Evolutionary conservation across 2,113 vertebrate genomes (phyloP), one percentile per base, ranked within the genome.

Genomic region (Cyanoliseus patagonus): DNA sequence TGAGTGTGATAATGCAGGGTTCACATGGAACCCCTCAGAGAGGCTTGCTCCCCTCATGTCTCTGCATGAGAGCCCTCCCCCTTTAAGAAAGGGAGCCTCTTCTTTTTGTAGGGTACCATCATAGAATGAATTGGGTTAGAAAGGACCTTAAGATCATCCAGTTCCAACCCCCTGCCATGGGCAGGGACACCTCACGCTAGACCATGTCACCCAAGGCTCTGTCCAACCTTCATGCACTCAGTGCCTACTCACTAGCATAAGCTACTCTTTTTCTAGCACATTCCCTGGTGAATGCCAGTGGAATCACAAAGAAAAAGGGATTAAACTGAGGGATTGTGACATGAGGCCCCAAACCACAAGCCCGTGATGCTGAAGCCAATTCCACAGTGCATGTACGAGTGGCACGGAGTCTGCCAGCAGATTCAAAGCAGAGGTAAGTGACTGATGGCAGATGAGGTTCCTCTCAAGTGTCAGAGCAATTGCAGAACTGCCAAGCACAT

Each of bases 401-500:
- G 72, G 66, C 70, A 73, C n/a, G 18, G 4, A 24, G 47, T 30
- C 83, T 81, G 90, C 57, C 92, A 77, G 62, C 46, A 39, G 31
- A 69, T 51, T 67, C 55, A 35, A 53, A 76, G 86, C 73, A 46
- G 63, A 12, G 7, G 7, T 42, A 78, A 86, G 86, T 67, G 62
- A 66, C 62, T 89, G 92, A n/a, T 75, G 73, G 73, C 77, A 59
- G 28, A 39, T 41, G 35, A 74, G 61, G 72, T 22, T 83, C 57
- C 88, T 83, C 82, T 67, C 33, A 44, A 93, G 75, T 47, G 68
- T 88, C 88, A 91, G 69, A 90, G 85, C 62, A 55, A 94, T 55
- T n/a, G 81, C 72, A 83, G 73, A 92, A 41, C 92, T 90, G 92
- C 89, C 92, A 86, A 41, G 82, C 46, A 66, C 82, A 83, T 86